phyloP scores from a whole-genome alignment of 2,888 invertebrate species.

The Zygaena filipendulae region DNA sequence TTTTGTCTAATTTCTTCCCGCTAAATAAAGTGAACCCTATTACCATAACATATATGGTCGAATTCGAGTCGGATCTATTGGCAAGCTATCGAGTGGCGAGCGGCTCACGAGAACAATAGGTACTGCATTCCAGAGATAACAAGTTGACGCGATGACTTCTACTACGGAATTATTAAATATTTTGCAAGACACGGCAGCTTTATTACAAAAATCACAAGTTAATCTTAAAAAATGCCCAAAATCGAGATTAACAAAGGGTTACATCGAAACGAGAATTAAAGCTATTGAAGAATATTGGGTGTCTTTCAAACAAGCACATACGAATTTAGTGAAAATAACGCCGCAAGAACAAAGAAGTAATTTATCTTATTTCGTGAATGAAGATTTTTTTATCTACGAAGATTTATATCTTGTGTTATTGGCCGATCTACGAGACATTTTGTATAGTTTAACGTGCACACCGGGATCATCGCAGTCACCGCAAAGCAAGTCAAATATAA shows the following conservation, averaged over 20 bases:
- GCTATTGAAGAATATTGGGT: conserved; percentile 14
- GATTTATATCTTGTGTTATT: conserved; percentile 3
- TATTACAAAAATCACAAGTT: conserved; percentile 6
- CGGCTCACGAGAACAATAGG: too few relatives aligned
- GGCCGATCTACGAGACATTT: conserved; percentile 7
- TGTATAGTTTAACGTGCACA: too few relatives aligned
- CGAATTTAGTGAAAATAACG: conserved; percentile 11
- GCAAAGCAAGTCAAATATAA: too few relatives aligned
- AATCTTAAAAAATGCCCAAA: conserved; percentile 11
- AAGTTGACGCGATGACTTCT: conserved; percentile 1
- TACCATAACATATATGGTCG: too few relatives aligned
- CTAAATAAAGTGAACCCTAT: too few relatives aligned
- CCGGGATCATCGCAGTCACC: too few relatives aligned
- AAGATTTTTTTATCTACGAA: conserved; percentile 13
- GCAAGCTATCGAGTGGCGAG: neutral
- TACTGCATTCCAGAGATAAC: too few relatives aligned
- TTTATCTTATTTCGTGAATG: conserved; percentile 14
- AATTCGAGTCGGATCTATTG: too few relatives aligned
- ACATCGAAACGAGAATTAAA: conserved; percentile 12
- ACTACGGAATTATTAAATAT: conserved; percentile 6
- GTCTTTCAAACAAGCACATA: conserved; percentile 9
- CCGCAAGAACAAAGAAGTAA: conserved; percentile 10
- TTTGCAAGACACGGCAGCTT: conserved; percentile 8
- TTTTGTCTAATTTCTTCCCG: too few relatives aligned
- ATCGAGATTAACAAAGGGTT: conserved; percentile 11